phyloP scores from a whole-genome alignment of 2,113 vertebrate species.

The Neolamprologus cancellatus region DNA sequence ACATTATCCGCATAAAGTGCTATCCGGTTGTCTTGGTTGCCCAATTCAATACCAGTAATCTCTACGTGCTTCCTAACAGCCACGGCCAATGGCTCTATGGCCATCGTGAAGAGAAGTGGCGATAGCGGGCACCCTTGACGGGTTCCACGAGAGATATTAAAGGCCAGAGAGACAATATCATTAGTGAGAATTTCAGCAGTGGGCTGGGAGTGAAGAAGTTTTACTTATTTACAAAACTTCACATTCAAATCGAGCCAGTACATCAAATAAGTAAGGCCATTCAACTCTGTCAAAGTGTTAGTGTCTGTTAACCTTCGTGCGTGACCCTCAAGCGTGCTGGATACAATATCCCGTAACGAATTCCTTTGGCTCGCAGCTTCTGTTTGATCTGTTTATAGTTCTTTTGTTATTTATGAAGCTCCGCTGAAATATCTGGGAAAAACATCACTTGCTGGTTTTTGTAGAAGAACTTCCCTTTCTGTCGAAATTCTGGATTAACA shows the following conservation, averaged over 20 bases:
- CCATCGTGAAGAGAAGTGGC: neutral
- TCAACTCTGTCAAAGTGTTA: too few species aligned
- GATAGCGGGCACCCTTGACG: neutral
- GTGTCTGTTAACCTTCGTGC: neutral
- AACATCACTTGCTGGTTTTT: neutral
- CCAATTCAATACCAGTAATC: neutral
- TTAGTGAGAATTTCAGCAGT: neutral
- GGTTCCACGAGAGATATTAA: neutral
- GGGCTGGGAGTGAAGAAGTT: too few species aligned
- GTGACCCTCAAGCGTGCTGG: accelerated
- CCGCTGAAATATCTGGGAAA: neutral
- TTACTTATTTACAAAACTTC: too few species aligned
- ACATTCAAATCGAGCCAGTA: too few species aligned
- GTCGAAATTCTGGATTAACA: neutral
- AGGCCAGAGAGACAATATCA: neutral
- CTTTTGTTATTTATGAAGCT: neutral
- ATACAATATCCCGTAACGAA: neutral
- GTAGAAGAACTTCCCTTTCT: neutral
- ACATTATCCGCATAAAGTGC: accelerated
- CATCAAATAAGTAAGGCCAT: too few species aligned
- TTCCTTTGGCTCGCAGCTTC: neutral
- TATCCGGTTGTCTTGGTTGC: too few species aligned
- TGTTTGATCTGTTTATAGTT: neutral
- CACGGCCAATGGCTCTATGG: neutral
- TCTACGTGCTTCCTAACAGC: neutral